These are phyloP conservation scores for Amphilophus citrinellus DNA, from an alignment of 2,113 vertebrate species.

Conservation along the genomic window DNA sequence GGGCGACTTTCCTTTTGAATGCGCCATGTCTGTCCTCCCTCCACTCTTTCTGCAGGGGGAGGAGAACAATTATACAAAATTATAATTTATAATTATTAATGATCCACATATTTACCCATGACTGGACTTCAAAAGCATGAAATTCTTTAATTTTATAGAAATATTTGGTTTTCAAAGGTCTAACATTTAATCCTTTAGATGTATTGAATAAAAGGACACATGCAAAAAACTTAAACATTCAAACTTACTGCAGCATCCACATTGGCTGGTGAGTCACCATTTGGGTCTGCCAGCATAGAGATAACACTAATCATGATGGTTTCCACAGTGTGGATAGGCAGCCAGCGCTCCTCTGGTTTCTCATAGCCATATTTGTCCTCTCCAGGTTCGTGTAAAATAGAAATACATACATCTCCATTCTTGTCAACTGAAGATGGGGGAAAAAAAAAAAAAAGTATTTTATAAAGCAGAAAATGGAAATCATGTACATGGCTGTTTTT, in stretches of 20 bases:
- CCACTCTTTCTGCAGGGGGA: conserved; percentile 94
- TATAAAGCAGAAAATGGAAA: conserved; percentile 9
- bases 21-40: conserved; percentile 98
- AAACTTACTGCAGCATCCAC: conserved; percentile 96
- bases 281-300: conserved; percentile 99
- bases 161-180: background rate
- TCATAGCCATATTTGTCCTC: conserved; percentile 99
- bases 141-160: fast-evolving
- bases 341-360: conserved; percentile 98
- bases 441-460: conserved; percentile 16
- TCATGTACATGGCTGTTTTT: background rate
- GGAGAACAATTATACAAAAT: background rate
- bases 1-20: conserved; percentile 99
- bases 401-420: conserved; percentile 99
- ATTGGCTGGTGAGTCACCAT: conserved; percentile 98
- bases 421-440: conserved; percentile 90
- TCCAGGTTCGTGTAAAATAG: conserved; percentile 98
- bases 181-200: background rate
- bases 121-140: background rate
- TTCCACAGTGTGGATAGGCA: conserved; percentile 99
- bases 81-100: background rate
- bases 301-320: conserved; percentile 99
- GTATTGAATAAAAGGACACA: background rate
- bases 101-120: background rate
- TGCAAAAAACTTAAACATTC: background rate